Evolutionary conservation across 2,888 invertebrate genomes (phyloP).

Genomic region (Oasisia sp.): DNA sequence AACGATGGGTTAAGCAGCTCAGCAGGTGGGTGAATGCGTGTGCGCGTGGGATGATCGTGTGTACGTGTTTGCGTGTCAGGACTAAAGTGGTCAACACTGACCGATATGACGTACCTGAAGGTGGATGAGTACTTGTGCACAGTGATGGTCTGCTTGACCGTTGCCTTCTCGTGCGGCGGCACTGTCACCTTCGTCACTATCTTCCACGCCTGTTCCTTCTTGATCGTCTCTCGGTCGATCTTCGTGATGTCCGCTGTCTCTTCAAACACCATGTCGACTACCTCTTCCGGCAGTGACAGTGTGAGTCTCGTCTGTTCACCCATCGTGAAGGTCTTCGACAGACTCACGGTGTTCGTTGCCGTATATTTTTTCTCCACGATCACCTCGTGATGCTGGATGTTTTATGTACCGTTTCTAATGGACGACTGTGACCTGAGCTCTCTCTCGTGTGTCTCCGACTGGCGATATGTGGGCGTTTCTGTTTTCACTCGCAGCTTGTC

Average conservation of each 20-base stretch:
- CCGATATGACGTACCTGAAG: neutral
- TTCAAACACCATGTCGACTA: neutral
- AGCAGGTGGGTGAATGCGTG: neutral
- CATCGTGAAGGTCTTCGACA: neutral
- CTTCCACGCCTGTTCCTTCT: neutral
- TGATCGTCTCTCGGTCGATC: neutral
- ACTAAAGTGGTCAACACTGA: neutral
- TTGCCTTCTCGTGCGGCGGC: neutral
- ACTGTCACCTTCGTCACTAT: neutral
- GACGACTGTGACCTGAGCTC: neutral
- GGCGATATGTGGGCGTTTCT: neutral
- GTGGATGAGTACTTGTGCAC: neutral
- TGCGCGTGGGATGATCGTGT: neutral
- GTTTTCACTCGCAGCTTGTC: neutral
- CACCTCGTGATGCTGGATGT: neutral
- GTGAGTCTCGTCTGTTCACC: neutral
- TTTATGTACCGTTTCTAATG: neutral
- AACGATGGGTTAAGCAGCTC: too few species aligned
- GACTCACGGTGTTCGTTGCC: neutral
- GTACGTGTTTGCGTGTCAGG: neutral
- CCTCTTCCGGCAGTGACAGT: neutral
- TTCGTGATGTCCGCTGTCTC: neutral
- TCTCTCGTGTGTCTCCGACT: neutral
- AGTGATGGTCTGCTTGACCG: neutral
- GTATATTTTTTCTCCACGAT: neutral